Base-by-base conservation (phyloP, 2,888 invertebrate genomes). In the Coleophora deauratella region DNA sequence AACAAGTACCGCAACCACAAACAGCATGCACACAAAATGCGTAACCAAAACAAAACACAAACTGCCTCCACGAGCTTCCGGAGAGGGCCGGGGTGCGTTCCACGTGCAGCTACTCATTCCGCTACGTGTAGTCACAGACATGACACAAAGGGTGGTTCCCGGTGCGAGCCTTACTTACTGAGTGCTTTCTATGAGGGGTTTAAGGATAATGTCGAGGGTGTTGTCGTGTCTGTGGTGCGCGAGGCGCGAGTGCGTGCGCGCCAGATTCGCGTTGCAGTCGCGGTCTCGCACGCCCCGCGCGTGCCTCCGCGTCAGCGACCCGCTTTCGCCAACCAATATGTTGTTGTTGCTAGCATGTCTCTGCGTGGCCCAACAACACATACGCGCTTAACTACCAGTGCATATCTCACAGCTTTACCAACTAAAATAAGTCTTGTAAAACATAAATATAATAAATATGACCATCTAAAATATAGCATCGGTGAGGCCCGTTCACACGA, bases 271-370 rank as follows among this genome's bases (percentile, higher is more conserved):
- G 75, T 82, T 81, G 78, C 62, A 55, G 66, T 73, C 72, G 57
- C 71, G 62, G 43, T 67, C 66, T 45, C 66, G 71, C 51, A 1
- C 41, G 43, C 73, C 48, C n/a, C 81, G 74, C 64, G 66, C 73
- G 72, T 77, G 74, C 55, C 81, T 72, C 58, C 84, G 74, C 66
- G 82, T 79, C 76, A 85, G 76, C 57, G 82, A 82, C 33, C 81
- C 82, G 75, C 77, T 75, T 70, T 80, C 81, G 66, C 77, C 82
- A 59, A 76, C 74, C 79, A 84, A 62, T 72, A 86, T 82, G 85
- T 86, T 86, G 86, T 86, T 86, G 86, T 86, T 86, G 84, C 86
- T 86, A 82, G 86, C 86, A 78, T 86, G 86, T 79, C 86, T 86
- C 86, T 86, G 86, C 71, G 74, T 74, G 69, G 66, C 77, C 82